phyloP scores from a whole-genome alignment of 1,140 invertebrate species.

The Gonioctena quinquepunctata region DNA sequence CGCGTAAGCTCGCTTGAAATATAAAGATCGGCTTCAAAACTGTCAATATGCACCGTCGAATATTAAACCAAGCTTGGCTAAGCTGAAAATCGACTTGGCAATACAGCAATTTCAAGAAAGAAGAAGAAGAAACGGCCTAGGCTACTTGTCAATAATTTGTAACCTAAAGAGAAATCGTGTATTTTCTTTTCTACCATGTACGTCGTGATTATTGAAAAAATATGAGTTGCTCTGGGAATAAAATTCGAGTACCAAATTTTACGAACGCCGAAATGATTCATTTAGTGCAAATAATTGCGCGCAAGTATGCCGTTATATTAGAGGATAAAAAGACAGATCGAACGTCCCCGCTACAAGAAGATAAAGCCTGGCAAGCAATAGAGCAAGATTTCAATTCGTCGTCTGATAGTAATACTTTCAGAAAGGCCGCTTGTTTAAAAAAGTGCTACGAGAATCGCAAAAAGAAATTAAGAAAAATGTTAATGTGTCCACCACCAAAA shows the following conservation, averaged over 20 bases:
- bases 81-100: no score
- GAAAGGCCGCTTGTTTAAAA: not conserved
- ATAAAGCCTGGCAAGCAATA: not conserved
- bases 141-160: no score
- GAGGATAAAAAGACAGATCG: conserved; percentile 2
- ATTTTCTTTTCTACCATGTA: not conserved
- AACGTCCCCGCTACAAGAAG: not conserved
- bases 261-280: not conserved
- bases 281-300: not conserved
- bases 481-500: not conserved
- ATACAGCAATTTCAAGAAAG: not conserved
- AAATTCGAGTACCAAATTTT: not conserved
- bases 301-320: not conserved
- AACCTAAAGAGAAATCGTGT: not conserved
- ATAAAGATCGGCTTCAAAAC: not conserved
- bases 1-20: not conserved
- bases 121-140: not conserved
- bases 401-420: not conserved
- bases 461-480: not conserved
- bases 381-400: not conserved
- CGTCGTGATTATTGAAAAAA: not conserved
- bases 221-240: not conserved
- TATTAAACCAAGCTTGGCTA: no score
- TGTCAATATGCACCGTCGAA: not conserved
- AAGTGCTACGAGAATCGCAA: not conserved